phyloP scores from a whole-genome alignment of 1,140 invertebrate species.

The Streblospio benedicti region DNA sequence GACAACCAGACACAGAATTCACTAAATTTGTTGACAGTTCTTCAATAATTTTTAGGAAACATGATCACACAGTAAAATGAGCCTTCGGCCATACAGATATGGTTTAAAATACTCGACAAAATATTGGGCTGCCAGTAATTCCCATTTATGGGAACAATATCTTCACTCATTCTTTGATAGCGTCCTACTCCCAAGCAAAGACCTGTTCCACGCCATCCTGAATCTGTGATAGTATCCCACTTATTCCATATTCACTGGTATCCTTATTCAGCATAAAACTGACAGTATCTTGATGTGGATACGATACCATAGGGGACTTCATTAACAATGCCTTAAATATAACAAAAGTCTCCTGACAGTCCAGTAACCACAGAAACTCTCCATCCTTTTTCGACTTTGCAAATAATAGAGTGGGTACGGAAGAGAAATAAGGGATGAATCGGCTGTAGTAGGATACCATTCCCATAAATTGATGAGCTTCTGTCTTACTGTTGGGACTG shows the following conservation, averaged over 20 bases:
- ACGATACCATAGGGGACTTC: conserved; percentile 12
- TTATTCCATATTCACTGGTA: conserved; percentile 41
- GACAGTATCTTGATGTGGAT: conserved; percentile 31
- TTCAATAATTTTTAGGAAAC: conserved; percentile 26
- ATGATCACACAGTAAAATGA: conserved; percentile 27
- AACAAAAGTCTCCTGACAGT: conserved; percentile 5
- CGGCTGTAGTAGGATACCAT: conserved; percentile 44
- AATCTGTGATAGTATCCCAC: conserved; percentile 42
- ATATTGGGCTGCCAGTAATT: conserved; percentile 23
- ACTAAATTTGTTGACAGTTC: too few relatives aligned
- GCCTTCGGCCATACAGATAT: conserved; percentile 27
- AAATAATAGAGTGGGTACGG: conserved; percentile 8
- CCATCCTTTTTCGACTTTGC: conserved; percentile 1
- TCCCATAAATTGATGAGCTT: conserved; percentile 40
- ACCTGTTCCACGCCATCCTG: conserved; percentile 26
- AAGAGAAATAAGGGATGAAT: conserved; percentile 30
- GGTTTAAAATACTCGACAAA: conserved; percentile 20
- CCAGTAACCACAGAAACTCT: conserved; percentile 7
- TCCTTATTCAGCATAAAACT: too few relatives aligned
- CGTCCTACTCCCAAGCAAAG: too few relatives aligned
- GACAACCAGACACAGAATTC: conserved; percentile 28
- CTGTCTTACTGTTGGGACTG: conserved; percentile 31
- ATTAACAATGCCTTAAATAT: conserved; percentile 5
- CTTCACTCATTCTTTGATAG: conserved; percentile 14
- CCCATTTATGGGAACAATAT: conserved; percentile 20